Base-by-base conservation (phyloP, 2,888 invertebrate genomes). In the Portevinia maculata region DNA sequence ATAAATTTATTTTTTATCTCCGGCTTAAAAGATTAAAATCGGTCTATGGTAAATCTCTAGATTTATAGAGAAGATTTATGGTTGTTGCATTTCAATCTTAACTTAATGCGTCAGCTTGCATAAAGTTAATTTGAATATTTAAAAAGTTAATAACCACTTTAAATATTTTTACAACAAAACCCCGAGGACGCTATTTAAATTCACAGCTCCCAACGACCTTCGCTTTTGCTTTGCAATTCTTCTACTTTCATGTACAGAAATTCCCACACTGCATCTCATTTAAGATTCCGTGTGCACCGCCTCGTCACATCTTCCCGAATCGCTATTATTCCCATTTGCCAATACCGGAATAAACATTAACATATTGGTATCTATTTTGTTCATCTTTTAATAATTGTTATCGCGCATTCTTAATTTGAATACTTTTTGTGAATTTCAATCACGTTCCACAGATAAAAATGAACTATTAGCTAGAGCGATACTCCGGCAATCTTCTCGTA, bases 331-430 rank as follows among this genome's bases (percentile, higher is more conserved):
- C 60, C 69, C 24, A 24, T 55, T 59, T 67, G 21, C 24, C 70
- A 64, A 50, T 44, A 17, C 24, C 32, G 21, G 67, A 64, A 81
- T 62, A 57, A 53, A 21, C 57, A n/a, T n/a, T n/a, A n/a, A n/a
- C n/a, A n/a, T n/a, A n/a, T n/a, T n/a, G n/a, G n/a, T n/a, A n/a
- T n/a, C n/a, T n/a, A 21, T 53, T 60, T 71, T 34, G 64, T 46
- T 34, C 60, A 37, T 71, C 60, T 34, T 41, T 34, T 76, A 75
- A 75, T 75, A 78, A 78, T 78, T 83, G 67, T 67, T 78, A 78
- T 73, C 76, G 83, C 76, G 78, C 83, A 73, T 67, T 83, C 62
- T 76, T 76, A 83, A 73, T 64, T 67, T 67, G 67, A 67, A 39
- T 52, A 70, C 52, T 32, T 37, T 44, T 81, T 81, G 52, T 59